Evolutionary conservation across 2,797 vertebrate genomes (phyloP), one percentile per base, ranked within the genome.

Genomic region (Amblyopsis hoosieri): DNA sequence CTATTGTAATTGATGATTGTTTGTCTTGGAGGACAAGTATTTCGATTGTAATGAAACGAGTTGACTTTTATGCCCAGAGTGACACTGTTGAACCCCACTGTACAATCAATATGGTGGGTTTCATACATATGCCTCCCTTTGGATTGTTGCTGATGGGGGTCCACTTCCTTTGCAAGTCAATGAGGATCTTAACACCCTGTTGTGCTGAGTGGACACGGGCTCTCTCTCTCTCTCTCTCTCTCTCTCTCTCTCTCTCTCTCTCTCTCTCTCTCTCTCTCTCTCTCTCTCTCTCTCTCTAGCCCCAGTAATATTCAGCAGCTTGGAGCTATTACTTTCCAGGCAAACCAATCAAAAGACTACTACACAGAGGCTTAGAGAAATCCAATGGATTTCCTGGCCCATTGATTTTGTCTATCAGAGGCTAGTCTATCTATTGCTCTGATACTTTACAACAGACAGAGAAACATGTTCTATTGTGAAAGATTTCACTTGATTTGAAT

Each of bases 251-350:
- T 57, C 62, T 74, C 71, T 60, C 14, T 63, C 51, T 19, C 19
- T 19, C 19, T 19, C 19, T 19, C 79, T 75, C 80, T 78, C 72
- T 9, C 66, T 61, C 70, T 68, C 77, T 78, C 72, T 80, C 77
- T 76, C 67, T 37, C 60, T 58, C 47, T 57, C 61, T 74, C 69
- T 60, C 13, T 29, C 11, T 54, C 19, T 29, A 12, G 33, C 52
- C 52, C 19, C 58, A 74, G 49, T 85, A 82, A 83, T 83, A 85
- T 87, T 84, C 85, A 83, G 76, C 62, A 74, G 74, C 77, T 79
- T 75, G 74, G 52, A 71, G 84, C 77, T 82, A 83, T 86, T 85
- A 78, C 73, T 80, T 84, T 81, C 85, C 81, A 78, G 61, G 79
- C 68, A 84, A 81, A 85, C 81, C 75, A 85, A 87, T 86, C 83